Percentiles rank a stretch among this genome's conserved stretches.
Conservation (phyloP, 2,797 vertebrate species). For the Thaleichthys pacificus region DNA sequence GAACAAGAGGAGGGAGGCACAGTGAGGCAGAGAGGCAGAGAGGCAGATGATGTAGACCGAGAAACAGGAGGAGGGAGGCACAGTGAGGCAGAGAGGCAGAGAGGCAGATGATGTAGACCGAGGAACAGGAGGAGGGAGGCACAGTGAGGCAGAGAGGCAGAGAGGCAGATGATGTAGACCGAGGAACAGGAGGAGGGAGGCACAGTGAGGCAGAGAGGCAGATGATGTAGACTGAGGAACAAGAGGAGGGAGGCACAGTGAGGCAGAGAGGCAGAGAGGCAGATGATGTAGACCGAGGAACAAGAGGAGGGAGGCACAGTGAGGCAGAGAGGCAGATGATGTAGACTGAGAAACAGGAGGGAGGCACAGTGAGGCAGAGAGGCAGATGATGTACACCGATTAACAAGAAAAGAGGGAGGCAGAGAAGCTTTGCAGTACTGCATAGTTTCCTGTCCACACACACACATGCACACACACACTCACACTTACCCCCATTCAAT, state of each 20-base stretch:
- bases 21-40: neutral
- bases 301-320: neutral
- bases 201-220: too few species aligned
- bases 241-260: neutral
- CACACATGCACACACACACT: neutral
- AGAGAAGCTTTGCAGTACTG: neutral
- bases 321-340: neutral
- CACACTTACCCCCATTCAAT: neutral
- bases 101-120: too few species aligned
- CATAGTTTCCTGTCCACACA: neutral
- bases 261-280: neutral
- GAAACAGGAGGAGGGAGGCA: neutral
- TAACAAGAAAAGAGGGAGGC: neutral
- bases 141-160: neutral
- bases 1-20: too few species aligned
- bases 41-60: neutral
- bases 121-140: too few species aligned
- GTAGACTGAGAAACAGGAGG: neutral
- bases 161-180: neutral
- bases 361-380: neutral
- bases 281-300: neutral
- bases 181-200: neutral
- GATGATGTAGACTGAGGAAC: too few species aligned
- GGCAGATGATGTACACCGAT: neutral
- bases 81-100: too few species aligned